Base-by-base conservation (phyloP, 2,113 vertebrate species). In the Narcine bancroftii region DNA sequence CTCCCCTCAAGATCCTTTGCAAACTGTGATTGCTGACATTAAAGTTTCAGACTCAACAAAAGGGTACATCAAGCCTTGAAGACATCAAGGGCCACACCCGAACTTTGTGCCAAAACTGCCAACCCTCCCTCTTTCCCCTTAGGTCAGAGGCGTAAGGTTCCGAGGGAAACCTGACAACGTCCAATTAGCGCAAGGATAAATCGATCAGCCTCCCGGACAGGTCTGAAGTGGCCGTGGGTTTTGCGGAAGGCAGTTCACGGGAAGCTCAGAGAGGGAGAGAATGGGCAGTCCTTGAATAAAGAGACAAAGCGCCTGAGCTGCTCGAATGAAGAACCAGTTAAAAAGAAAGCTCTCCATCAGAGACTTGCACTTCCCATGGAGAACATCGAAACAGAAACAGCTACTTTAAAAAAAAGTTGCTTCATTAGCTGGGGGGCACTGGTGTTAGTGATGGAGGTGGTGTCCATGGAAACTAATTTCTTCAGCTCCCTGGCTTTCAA, bases 401-500 rank as follows among this genome's bases (percentile, higher is more conserved):
- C 53, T 60, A 85, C 81, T 85, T 85, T 21, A 42, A 47, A 47
- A 76, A 76, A 85, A 60, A 85, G 81, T 85, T 85, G 81, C 36
- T 79, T 36, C 39, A 87, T 56, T 87, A 87, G 81, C 81, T 60
- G 45, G 21, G 21, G 45, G 75, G 15, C 10, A 15, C 21, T 50
- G 53, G 50, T 29, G 47, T 33, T 85, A 13, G 29, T 85, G 50
- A 29, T 69, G 50, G 50, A 56, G 79, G 47, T 36, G 81, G 81
- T 87, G 81, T 19, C 81, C 81, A 87, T 96, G 97, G 96, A 97
- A 97, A 97, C 96, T 96, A 95, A 96, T 97, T 96, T 96, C 96
- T 97, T 96, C 96, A 96, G 96, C 96, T 96, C 95, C 94, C 94
- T 94, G 96, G 96, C 95, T 96, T 96, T 96, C 93, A 97, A 95